Evolutionary conservation across 2,797 vertebrate species (phyloP).

Genomic region (Lithobates pipiens): DNA sequence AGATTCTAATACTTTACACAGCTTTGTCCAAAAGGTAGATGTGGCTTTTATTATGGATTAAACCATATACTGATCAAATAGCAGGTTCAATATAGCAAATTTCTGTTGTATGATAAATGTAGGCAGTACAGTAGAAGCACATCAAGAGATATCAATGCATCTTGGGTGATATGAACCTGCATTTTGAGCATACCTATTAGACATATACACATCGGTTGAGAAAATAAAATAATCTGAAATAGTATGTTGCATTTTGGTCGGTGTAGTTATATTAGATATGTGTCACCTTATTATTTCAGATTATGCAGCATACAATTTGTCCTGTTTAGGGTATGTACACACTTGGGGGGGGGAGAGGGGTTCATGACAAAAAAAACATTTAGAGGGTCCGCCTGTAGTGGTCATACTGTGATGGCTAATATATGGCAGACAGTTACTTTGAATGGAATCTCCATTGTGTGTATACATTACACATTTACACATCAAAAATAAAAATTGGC

Average conservation of each 20-base stretch:
- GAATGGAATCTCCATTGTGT: not conserved
- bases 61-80: slow-evolving; percentile 78
- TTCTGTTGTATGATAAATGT: slow-evolving; percentile 70
- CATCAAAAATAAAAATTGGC: not conserved
- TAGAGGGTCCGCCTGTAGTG: not conserved
- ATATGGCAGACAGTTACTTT: too few relatives aligned
- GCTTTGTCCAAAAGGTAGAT: slow-evolving; percentile 90
- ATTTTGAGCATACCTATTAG: slow-evolving; percentile 61
- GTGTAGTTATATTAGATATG: slow-evolving; percentile 65
- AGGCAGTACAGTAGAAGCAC: slow-evolving; percentile 79
- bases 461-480: not conserved
- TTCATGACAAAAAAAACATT: slow-evolving; percentile 49
- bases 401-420: not conserved
- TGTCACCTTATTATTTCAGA: slow-evolving; percentile 68
- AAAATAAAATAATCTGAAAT: slow-evolving; percentile 32
- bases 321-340: slow-evolving; percentile 48
- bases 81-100: slow-evolving; percentile 76
- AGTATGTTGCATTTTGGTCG: slow-evolving; percentile 72
- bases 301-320: slow-evolving; percentile 58
- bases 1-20: slow-evolving; percentile 98
- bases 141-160: slow-evolving; percentile 66
- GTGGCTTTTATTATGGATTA: slow-evolving; percentile 82
- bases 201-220: slow-evolving; percentile 23
- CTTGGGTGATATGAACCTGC: slow-evolving; percentile 72
- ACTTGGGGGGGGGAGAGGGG: slow-evolving; percentile 56